Percentiles rank a stretch among this genome's conserved stretches.
Conservation (phyloP, 2,113 vertebrate species). For the Corythornis cristatus region DNA sequence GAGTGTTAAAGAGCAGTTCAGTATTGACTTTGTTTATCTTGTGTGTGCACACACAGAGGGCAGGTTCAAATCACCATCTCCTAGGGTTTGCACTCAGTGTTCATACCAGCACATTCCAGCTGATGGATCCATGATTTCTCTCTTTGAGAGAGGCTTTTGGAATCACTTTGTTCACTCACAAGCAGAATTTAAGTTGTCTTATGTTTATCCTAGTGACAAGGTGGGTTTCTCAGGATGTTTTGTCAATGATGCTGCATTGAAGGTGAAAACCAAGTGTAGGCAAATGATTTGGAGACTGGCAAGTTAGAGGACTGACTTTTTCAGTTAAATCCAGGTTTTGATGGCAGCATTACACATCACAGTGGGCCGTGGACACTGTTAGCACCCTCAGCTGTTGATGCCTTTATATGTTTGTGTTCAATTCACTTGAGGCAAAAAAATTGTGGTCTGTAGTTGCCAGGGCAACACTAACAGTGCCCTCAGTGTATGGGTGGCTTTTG, state of each 20-base stretch:
- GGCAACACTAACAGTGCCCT: conserved; percentile 24
- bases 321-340: background rate
- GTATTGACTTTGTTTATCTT: conserved; percentile 14
- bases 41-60: accelerated
- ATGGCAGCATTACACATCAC: background rate
- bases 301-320: background rate
- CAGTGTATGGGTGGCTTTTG: background rate
- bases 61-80: background rate
- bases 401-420: background rate
- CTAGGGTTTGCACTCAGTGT: background rate
- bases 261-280: background rate
- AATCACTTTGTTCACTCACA: background rate
- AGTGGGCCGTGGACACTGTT: background rate
- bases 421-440: conserved; percentile 5
- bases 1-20: background rate
- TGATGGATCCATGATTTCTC: background rate
- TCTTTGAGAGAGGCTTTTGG: background rate
- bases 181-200: background rate
- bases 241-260: background rate
- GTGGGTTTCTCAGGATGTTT: background rate
- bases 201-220: background rate
- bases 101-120: background rate
- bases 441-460: conserved; percentile 18
- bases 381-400: background rate
- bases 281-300: background rate